Percentiles rank a stretch among this genome's conserved stretches.
These are phyloP conservation scores for Camponotus fellah DNA, from an alignment of 2,888 invertebrate species.

Conservation along the genomic window DNA sequence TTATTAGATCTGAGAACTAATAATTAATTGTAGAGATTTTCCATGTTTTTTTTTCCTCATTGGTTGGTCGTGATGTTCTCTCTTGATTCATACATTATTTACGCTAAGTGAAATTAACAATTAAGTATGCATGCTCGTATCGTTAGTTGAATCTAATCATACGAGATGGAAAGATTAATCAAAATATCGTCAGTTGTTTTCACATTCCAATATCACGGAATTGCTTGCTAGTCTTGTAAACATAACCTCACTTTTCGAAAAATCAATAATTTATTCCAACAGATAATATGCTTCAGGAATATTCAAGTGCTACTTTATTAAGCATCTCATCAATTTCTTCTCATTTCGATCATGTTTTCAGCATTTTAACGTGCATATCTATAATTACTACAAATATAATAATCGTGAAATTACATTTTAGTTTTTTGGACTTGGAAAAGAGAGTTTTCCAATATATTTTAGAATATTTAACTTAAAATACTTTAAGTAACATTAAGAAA, in stretches of 20 bases:
- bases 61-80: conserved; percentile 26
- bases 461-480: neutral
- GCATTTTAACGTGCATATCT: neutral
- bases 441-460: neutral
- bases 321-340: neutral
- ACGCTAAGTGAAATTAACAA: neutral
- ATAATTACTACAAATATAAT: neutral
- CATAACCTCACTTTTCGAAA: conserved; percentile 83
- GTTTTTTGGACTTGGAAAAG: neutral
- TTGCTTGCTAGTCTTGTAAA: conserved; percentile 70
- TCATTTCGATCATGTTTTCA: neutral
- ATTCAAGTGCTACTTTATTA: conserved; percentile 16
- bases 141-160: neutral
- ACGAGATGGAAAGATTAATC: neutral
- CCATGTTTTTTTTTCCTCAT: neutral
- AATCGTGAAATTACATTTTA: neutral
- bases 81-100: conserved; percentile 33
- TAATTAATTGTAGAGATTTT: neutral
- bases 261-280: conserved; percentile 81
- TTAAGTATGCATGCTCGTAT: neutral
- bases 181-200: neutral
- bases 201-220: conserved; percentile 5
- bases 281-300: conserved; percentile 13
- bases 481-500: neutral
- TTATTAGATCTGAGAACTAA: neutral